These are phyloP conservation scores for Doryteuthis pealeii DNA, from an alignment of 1,140 invertebrate species.

Conservation along the genomic window DNA sequence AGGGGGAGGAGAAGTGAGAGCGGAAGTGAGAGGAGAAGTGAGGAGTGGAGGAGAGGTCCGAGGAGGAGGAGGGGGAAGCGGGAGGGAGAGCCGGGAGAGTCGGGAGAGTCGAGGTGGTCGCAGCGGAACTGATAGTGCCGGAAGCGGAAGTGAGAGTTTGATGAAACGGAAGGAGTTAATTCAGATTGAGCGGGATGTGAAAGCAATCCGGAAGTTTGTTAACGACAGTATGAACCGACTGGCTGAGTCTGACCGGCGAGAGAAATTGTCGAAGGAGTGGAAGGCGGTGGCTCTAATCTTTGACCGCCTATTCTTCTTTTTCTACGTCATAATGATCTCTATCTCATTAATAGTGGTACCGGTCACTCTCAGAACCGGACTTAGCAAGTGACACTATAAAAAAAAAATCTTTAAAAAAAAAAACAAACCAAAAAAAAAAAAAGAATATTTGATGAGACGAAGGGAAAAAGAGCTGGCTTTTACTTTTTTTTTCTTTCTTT, in stretches of 20 bases:
- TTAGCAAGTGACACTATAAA: neutral
- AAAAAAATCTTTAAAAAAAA: too few species aligned
- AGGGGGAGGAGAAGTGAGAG: neutral
- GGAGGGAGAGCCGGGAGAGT: neutral
- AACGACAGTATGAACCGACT: conserved; percentile 46
- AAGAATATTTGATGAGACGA: too few species aligned
- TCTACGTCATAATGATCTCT: conserved; percentile 56
- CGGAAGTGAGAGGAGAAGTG: neutral
- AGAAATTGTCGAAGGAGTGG: conserved; percentile 58
- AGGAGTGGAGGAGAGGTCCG: neutral
- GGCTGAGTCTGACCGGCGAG: conserved; percentile 54
- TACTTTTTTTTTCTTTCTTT: too few species aligned
- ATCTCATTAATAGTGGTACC: conserved; percentile 57
- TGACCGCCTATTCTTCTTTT: conserved; percentile 59
- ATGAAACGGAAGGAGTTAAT: neutral
- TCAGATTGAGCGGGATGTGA: conserved; percentile 52
- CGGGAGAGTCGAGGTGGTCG: neutral
- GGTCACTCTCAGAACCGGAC: conserved; percentile 39
- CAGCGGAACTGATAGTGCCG: neutral
- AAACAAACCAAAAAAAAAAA: too few species aligned
- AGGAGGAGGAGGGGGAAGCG: neutral
- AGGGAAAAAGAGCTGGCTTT: too few species aligned
- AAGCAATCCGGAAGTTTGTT: conserved; percentile 54
- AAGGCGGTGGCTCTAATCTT: conserved; percentile 58
- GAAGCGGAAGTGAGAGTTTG: neutral